Evolutionary conservation across 2,888 invertebrate species (phyloP).

Genomic region (Dione juno): DNA sequence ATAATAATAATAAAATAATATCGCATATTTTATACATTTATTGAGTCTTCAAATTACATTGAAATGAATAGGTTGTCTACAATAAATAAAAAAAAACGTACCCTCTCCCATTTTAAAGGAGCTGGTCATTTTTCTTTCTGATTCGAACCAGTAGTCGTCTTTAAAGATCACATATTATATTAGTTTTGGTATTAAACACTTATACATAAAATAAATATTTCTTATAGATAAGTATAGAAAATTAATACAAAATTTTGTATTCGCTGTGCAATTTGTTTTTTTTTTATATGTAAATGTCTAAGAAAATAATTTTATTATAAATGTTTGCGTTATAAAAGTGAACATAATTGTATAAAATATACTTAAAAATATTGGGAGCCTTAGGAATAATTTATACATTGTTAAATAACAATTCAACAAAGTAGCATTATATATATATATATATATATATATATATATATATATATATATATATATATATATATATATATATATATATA

Average conservation of each 20-base stretch:
- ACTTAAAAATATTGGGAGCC: too few relatives aligned
- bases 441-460: too few relatives aligned
- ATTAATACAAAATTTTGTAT: not conserved
- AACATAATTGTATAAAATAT: too few relatives aligned
- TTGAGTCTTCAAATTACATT: not conserved
- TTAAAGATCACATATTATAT: not conserved
- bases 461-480: too few relatives aligned
- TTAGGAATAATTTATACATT: too few relatives aligned
- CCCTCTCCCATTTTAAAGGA: not conserved
- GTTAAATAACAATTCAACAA: too few relatives aligned
- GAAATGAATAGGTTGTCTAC: not conserved
- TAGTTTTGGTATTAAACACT: not conserved
- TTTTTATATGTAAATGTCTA: constrained; percentile 6
- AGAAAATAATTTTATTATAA: constrained; percentile 9
- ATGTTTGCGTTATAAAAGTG: not conserved
- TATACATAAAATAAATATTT: not conserved
- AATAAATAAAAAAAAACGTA: not conserved
- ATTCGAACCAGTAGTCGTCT: not conserved
- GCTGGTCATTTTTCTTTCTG: too few relatives aligned
- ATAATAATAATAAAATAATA: too few relatives aligned
- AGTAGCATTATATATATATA: too few relatives aligned
- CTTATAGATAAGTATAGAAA: not conserved
- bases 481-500: too few relatives aligned
- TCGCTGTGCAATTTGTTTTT: not conserved
- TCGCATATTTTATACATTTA: constrained; percentile 13